Percentiles rank a stretch among this genome's conserved stretches.
These are phyloP conservation scores for Dendrophyllia cribrosa DNA, from an alignment of 64 coral and sea anemone genomes.

Conservation along the genomic window DNA sequence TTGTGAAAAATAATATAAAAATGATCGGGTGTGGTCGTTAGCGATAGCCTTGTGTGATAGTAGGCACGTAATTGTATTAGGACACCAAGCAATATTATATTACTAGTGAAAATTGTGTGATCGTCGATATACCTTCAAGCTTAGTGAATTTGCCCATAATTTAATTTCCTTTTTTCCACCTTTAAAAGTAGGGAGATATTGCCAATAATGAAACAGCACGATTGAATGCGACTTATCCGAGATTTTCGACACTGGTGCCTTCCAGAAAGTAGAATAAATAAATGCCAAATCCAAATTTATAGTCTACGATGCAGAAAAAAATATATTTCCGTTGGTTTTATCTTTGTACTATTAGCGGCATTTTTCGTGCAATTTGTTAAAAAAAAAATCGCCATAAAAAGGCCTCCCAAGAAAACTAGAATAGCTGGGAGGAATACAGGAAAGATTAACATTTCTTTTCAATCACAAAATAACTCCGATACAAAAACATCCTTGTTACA, in stretches of 20 bases:
- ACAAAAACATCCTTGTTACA: not conserved
- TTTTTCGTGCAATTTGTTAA: too few relatives aligned
- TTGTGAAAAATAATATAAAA: constrained; percentile 39
- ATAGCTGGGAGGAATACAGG: not conserved
- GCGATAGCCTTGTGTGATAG: constrained; percentile 80
- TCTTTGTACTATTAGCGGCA: not conserved
- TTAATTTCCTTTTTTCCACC: constrained; percentile 76
- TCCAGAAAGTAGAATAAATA: not conserved
- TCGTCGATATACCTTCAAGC: constrained; percentile 83
- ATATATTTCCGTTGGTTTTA: not conserved
- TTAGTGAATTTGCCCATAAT: constrained; percentile 79
- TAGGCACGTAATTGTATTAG: constrained; percentile 89
- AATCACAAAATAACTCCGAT: not conserved
- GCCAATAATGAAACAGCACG: constrained; percentile 56
- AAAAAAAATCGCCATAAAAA: not conserved
- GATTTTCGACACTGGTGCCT: not conserved
- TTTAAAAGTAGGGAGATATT: constrained; percentile 61
- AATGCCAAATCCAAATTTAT: not conserved
- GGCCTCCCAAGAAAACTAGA: not conserved
- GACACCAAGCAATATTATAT: constrained; percentile 87
- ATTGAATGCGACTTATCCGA: not conserved
- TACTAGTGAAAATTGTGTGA: constrained; percentile 85
- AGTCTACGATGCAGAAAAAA: not conserved
- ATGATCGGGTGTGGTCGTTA: constrained; percentile 88
- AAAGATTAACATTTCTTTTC: not conserved